A percentile compares a stretch with the other conserved stretches of the same genome.
phyloP scores from a whole-genome alignment of 2,113 vertebrate species.

The Tupaia tana region DNA sequence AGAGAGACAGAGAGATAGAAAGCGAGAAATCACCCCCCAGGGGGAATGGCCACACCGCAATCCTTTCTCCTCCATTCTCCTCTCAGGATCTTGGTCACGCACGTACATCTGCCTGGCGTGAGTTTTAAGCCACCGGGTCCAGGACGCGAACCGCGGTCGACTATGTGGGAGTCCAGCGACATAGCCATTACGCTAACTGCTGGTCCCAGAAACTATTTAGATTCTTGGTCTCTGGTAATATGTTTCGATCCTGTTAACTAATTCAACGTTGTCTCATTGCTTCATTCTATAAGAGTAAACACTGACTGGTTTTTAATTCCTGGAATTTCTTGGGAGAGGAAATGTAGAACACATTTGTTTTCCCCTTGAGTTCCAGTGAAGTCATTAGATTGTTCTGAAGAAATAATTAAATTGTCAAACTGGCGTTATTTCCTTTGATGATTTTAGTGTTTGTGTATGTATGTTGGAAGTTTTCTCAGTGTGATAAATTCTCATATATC shows the following conservation, averaged over 20 bases:
- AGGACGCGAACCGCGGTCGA: too few species aligned
- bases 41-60: too few species aligned
- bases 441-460: neutral
- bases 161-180: too few species aligned
- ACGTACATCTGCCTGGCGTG: too few species aligned
- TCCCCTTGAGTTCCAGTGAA: neutral
- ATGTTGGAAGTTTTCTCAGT: neutral
- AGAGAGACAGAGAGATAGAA: too few species aligned
- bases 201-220: neutral
- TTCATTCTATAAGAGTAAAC: conserved; percentile 9
- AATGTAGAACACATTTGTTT: neutral
- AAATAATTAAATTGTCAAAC: conserved; percentile 26
- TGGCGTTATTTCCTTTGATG: conserved; percentile 15
- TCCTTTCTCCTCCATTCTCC: too few species aligned
- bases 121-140: too few species aligned
- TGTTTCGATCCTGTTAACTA: conserved; percentile 28
- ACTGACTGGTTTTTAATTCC: conserved; percentile 25
- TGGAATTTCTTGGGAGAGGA: neutral
- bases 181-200: too few species aligned
- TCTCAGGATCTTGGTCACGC: too few species aligned
- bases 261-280: conserved; percentile 50
- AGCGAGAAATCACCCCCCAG: too few species aligned
- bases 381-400: conserved; percentile 32
- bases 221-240: neutral
- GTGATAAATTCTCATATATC: neutral